A percentile compares a stretch with the other conserved stretches of the same genome.
These are phyloP conservation scores for Porites lobata DNA, from an alignment of 92 coral and sea anemone genomes.

Conservation along the genomic window DNA sequence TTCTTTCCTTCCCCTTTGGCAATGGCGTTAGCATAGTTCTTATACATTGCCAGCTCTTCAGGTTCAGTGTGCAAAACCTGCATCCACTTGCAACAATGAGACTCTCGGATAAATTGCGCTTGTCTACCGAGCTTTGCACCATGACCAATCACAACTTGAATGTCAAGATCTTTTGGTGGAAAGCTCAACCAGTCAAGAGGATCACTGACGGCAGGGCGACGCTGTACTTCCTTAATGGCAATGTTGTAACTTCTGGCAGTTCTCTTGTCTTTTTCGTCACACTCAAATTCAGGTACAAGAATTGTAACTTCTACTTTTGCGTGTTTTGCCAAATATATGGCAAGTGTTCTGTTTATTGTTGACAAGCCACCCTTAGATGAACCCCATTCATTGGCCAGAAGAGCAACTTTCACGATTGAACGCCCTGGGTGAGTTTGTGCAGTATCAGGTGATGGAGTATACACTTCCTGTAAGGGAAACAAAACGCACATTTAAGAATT, in stretches of 20 bases:
- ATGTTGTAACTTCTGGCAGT: not conserved
- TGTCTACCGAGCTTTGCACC: not conserved
- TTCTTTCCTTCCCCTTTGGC: not conserved
- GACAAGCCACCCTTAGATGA: not conserved
- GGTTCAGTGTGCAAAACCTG: not conserved
- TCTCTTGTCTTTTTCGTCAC: not conserved
- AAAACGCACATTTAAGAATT: too few species aligned
- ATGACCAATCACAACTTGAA: not conserved
- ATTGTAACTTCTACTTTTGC: not conserved
- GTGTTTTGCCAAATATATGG: not conserved
- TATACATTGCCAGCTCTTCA: not conserved
- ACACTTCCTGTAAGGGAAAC: too few species aligned
- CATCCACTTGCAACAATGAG: not conserved
- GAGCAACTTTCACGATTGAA: not conserved
- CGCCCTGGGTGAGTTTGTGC: not conserved
- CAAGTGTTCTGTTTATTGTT: not conserved
- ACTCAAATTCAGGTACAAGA: not conserved
- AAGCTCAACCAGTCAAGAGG: not conserved
- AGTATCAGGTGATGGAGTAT: not conserved
- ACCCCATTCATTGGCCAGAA: not conserved
- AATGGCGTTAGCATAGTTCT: not conserved
- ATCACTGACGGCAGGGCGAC: not conserved
- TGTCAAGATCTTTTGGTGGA: not conserved
- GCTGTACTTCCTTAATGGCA: not conserved
- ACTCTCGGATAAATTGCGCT: not conserved